These are phyloP conservation scores for Anhinga rufa DNA, from an alignment of 2,113 vertebrate genomes.

Conservation along the genomic window DNA sequence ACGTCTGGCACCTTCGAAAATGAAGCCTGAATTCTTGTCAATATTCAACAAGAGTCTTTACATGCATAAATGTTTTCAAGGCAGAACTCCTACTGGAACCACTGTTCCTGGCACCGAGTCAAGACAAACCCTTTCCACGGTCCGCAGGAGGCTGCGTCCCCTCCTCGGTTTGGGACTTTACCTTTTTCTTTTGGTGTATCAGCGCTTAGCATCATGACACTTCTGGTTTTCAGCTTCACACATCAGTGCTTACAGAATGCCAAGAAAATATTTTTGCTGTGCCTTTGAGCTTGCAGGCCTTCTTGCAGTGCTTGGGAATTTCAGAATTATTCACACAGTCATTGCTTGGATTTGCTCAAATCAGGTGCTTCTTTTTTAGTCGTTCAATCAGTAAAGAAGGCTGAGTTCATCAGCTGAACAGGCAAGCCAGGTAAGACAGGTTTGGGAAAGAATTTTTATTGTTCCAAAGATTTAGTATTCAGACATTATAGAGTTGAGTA, in stretches of 20 bases:
- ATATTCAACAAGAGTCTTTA: background rate
- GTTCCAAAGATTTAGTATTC: constrained; percentile 7
- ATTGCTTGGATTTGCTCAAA: background rate
- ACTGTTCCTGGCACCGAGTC: background rate
- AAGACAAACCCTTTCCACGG: background rate
- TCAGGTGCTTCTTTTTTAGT: background rate
- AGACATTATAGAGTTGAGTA: constrained; percentile 16
- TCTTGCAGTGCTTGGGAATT: background rate
- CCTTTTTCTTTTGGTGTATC: background rate
- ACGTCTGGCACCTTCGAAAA: background rate
- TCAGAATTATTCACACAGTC: background rate
- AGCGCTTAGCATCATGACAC: background rate
- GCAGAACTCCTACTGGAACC: background rate
- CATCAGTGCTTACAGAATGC: background rate
- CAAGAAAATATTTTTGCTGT: background rate
- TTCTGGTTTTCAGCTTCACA: background rate
- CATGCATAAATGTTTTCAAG: background rate
- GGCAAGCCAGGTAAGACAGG: background rate
- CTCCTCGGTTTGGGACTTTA: background rate
- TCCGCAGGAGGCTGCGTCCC: background rate
- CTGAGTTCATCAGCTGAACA: background rate
- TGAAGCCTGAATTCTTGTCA: background rate
- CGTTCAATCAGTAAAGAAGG: background rate
- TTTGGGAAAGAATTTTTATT: background rate
- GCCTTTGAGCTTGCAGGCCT: background rate